Evolutionary conservation across 2,797 vertebrate species (phyloP), one percentile per base, ranked within the genome.

Genomic region (Gymnoscopelus braueri): DNA sequence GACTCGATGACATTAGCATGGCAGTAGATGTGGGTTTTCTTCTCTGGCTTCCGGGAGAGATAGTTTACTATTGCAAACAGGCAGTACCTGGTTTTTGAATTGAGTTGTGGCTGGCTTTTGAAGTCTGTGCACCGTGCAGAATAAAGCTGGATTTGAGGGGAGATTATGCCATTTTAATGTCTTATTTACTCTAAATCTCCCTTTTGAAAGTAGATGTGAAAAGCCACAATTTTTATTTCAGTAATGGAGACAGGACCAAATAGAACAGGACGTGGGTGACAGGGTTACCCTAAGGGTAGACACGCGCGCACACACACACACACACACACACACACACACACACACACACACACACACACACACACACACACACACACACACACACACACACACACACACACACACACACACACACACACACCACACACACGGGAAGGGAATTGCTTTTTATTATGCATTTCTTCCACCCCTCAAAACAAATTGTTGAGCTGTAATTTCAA

Each of bases 401-500:
- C 52, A 53, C 13, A 53, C 52, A 53, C 5, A 13, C 52, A 11
- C 1, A 53, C 52, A n/a, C 15, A 24, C 54, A 8, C 26, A 56
- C 54, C 8, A 19, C 19, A 19, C 19, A 19, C 19, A 19, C 19
- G n/a, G n/a, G n/a, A 54, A 67, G 58, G 61, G 57, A 26, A 26
- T 52, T 63, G 47, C 47, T 26, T 71, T 71, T 79, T 73, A 66
- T 69, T 77, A 68, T 70, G 60, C 50, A 44, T 82, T 65, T 72
- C 67, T 63, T n/a, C 8, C 2, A 19, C 14, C 59, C 67, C 15
- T 73, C 75, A 71, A 65, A 75, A 63, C 71, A 72, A 72, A 65
- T 72, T 67, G 50, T 69, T 60, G 63, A 79, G 71, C 51, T 75
- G 52, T 78, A 79, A 76, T 85, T 84, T 86, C 49, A 80, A 86